phyloP scores from a whole-genome alignment of 2,113 vertebrate species.

The Notarius lentiginosus region DNA sequence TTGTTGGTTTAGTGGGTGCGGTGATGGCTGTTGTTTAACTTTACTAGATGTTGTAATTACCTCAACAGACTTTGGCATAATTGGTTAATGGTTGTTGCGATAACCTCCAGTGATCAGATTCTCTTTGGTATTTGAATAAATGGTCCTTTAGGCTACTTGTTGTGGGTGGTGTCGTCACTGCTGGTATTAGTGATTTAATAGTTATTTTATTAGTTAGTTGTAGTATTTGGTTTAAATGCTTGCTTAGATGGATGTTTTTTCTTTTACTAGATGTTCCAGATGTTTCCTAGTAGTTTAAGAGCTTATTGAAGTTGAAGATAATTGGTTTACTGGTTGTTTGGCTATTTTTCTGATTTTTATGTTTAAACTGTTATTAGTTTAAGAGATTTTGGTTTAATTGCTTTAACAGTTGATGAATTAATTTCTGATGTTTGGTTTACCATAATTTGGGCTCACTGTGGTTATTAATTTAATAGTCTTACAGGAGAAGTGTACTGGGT shows the following conservation, averaged over 20 bases:
- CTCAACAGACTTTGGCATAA: background rate
- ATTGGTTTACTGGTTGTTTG: background rate
- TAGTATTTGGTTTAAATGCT: too few species aligned
- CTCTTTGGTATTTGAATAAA: background rate
- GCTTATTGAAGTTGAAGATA: too few species aligned
- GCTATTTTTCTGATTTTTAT: background rate
- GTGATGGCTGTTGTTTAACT: background rate
- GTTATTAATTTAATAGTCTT: too few species aligned
- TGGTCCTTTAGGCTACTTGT: background rate
- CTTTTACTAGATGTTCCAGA: too few species aligned
- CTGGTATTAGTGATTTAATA: background rate
- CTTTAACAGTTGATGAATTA: too few species aligned
- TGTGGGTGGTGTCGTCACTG: background rate
- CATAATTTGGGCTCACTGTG: too few species aligned
- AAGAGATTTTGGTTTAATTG: too few species aligned
- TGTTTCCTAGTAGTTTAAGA: background rate
- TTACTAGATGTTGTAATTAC: background rate
- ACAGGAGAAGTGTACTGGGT: too few species aligned
- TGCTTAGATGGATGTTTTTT: too few species aligned
- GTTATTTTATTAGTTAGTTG: too few species aligned
- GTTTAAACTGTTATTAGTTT: background rate
- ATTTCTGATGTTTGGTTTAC: too few species aligned
- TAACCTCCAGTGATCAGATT: background rate
- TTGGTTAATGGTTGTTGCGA: background rate
- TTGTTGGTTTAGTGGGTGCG: background rate